Evolutionary conservation across 2,113 vertebrate genomes (phyloP), one percentile per base, ranked within the genome.

Genomic region (Python bivittatus): DNA sequence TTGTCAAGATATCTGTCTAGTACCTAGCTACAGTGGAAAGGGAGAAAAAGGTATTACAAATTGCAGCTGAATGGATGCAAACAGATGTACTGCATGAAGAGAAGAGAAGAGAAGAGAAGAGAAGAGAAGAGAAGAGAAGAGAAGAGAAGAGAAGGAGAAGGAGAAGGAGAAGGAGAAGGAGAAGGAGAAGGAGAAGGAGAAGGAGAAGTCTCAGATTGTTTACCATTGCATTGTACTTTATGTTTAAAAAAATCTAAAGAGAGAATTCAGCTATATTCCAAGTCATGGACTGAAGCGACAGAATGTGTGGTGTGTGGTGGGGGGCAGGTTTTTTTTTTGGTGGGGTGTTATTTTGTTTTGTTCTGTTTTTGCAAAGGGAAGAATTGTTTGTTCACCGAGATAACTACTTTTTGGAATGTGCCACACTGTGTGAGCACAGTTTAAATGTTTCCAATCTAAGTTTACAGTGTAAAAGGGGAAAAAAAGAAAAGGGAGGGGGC

Each of bases 331-430:
- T 61, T 85, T 52, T 86, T 53, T 52, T 12, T 13, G 13, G 29
- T 52, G 27, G 27, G 13, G 29, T n/a, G 48, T 23, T 23, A n/a
- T 11, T 3, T 38, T 11, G 48, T 48, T 48, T 48, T 48, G 48
- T 48, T 68, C 48, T 15, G 84, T 52, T n/a, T 27, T 1, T n/a
- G 48, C 52, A 57, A 42, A 3, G 1, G 8, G 20, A 9, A 2
- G 56, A 64, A 29, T 25, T 86, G 29, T 97, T 94, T 96, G 90
- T 93, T 96, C 95, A 68, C 92, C 90, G 91, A 56, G 22, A 44
- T 97, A 93, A 94, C 89, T 91, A 87, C 72, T 25, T 90, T 96
- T 95, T 93, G 93, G 92, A 96, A 96, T 96, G 96, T 95, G 95
- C 87, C 92, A 95, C 90, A 94, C 52, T 93, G 3, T 93, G 92